These are phyloP conservation scores for Trachymyrmex cornetzi DNA, from an alignment of 1,140 invertebrate genomes.

Conservation along the genomic window DNA sequence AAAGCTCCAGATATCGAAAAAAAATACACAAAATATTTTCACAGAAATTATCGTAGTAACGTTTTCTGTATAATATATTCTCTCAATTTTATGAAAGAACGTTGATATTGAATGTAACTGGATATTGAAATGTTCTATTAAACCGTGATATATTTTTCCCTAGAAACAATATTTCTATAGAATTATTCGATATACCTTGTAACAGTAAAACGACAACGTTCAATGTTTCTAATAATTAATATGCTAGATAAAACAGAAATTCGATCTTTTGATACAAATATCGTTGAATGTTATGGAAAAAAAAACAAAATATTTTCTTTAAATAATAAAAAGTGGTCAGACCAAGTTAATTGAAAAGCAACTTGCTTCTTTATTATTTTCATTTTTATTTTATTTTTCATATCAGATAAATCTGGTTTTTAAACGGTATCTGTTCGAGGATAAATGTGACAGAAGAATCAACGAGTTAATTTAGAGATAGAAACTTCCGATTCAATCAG, in stretches of 20 bases:
- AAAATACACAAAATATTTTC: not conserved
- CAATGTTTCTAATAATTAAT: constrained; percentile 34
- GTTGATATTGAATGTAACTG: not conserved
- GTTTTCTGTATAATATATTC: not conserved
- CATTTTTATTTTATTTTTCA: not conserved
- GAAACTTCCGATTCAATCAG: too few species aligned
- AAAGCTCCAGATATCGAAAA: not conserved
- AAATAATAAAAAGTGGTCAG: not conserved
- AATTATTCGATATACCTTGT: not conserved
- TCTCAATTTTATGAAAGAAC: not conserved
- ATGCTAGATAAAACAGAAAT: constrained; percentile 24
- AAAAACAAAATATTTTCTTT: not conserved
- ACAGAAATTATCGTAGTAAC: not conserved
- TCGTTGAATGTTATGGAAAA: not conserved
- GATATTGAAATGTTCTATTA: not conserved
- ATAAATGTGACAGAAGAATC: too few species aligned
- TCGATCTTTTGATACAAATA: not conserved
- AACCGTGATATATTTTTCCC: not conserved
- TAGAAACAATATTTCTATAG: not conserved
- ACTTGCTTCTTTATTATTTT: too few species aligned
- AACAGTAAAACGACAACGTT: not conserved
- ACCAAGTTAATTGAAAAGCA: not conserved
- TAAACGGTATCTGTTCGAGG: not conserved
- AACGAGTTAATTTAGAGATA: too few species aligned
- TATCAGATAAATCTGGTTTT: not conserved